These are phyloP conservation scores for Tympanuchus pallidicinctus DNA, from an alignment of 2,113 vertebrate species.

Conservation along the genomic window DNA sequence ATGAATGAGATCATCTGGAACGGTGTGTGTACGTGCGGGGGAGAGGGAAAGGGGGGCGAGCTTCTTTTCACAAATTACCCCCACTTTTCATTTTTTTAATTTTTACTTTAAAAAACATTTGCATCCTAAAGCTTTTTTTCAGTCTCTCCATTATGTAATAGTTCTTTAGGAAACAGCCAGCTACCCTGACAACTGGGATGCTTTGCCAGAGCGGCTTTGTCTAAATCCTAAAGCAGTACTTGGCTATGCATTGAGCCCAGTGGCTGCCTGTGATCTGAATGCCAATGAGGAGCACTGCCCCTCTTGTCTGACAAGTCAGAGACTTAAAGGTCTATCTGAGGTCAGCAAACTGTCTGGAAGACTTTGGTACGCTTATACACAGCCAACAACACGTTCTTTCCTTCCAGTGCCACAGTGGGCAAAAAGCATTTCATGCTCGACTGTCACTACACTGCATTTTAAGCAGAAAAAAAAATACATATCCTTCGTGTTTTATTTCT, in stretches of 20 bases:
- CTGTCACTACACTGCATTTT: neutral
- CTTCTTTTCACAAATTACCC: constrained; percentile 80
- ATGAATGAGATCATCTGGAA: constrained; percentile 74
- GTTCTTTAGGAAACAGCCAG: constrained; percentile 80
- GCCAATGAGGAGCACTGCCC: constrained; percentile 78
- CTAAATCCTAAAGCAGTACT: constrained; percentile 79
- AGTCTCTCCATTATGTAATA: constrained; percentile 83
- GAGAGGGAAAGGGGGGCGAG: neutral
- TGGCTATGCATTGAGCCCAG: constrained; percentile 72
- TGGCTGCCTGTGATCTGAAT: constrained; percentile 79
- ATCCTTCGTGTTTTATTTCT: neutral
- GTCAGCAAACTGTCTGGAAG: constrained; percentile 81
- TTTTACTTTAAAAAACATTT: constrained; percentile 75
- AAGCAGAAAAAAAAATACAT: neutral
- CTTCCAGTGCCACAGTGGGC: constrained; percentile 24
- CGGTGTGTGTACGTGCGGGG: too few relatives aligned
- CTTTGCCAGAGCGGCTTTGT: constrained; percentile 83
- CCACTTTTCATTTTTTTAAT: constrained; percentile 53
- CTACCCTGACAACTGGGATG: constrained; percentile 83
- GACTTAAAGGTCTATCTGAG: constrained; percentile 79
- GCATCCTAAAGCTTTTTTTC: constrained; percentile 80
- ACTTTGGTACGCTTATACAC: constrained; percentile 66
- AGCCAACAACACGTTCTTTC: constrained; percentile 55
- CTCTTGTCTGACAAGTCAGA: constrained; percentile 72
- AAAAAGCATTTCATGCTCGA: neutral